A percentile compares a stretch with the other conserved stretches of the same genome.
Conservation (phyloP, 2,113 vertebrate species). For the Phocoena phocoena region DNA sequence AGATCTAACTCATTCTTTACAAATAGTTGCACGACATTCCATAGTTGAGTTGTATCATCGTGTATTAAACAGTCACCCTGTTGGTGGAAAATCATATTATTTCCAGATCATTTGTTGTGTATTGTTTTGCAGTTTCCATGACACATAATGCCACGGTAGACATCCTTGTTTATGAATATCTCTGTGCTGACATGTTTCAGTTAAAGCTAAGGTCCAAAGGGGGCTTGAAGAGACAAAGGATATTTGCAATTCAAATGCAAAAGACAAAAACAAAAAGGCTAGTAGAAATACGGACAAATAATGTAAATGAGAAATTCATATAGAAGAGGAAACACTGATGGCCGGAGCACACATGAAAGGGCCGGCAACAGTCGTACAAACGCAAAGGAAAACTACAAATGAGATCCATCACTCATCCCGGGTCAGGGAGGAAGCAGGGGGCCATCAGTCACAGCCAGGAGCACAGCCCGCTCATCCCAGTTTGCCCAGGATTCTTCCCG, state of each 20-base stretch:
- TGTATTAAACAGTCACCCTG: rapidly evolving
- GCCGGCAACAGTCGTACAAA: rapidly evolving
- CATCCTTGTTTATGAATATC: neutral
- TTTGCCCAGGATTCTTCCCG: rapidly evolving
- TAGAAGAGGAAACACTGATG: rapidly evolving
- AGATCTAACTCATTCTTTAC: neutral
- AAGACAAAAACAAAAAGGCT: neutral
- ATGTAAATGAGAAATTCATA: neutral
- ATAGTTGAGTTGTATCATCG: rapidly evolving
- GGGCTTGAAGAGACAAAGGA: neutral
- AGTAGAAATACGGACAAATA: neutral
- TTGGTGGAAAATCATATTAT: neutral
- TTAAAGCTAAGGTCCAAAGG: neutral
- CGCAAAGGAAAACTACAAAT: rapidly evolving
- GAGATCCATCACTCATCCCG: rapidly evolving
- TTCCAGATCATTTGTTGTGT: neutral
- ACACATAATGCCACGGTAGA: rapidly evolving
- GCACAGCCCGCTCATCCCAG: rapidly evolving
- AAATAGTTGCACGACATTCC: rapidly evolving
- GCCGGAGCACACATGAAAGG: rapidly evolving
- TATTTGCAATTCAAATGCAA: neutral
- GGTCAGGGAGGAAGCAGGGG: neutral
- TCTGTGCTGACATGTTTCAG: neutral
- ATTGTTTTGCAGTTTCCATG: neutral
- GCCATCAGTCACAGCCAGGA: rapidly evolving